Evolutionary conservation across 2,113 vertebrate genomes (phyloP).

Genomic region (Xiphias gladius): DNA sequence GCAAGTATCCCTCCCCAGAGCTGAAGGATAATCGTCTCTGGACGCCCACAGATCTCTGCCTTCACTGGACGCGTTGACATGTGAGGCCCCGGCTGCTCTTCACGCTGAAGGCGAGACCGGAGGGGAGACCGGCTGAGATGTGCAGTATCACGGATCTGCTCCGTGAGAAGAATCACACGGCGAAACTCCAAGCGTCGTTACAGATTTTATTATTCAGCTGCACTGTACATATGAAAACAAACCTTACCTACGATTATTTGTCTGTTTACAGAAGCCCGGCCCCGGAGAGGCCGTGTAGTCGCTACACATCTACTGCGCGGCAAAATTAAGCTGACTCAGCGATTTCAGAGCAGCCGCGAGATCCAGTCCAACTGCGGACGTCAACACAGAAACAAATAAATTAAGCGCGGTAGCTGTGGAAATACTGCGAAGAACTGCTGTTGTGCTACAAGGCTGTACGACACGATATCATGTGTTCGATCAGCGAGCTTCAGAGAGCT

Average conservation of each 20-base stretch:
- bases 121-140: no score
- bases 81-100: no score
- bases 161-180: background rate
- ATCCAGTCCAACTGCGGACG: background rate
- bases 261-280: background rate
- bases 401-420: background rate
- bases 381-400: background rate
- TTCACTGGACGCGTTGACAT: no score
- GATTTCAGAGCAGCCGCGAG: background rate
- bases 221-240: background rate
- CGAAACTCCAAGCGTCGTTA: background rate
- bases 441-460: no score
- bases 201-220: background rate
- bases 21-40: no score
- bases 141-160: no score
- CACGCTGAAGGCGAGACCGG: no score
- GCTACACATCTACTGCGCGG: background rate
- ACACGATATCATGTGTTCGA: no score
- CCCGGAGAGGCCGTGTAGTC: background rate
- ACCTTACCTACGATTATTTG: background rate
- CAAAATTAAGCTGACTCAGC: background rate
- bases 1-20: no score
- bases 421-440: no score
- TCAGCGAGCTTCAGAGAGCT: no score
- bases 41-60: no score